Evolutionary conservation across 2,888 invertebrate species (phyloP), one percentile per base, ranked within the genome.

Genomic region (Molanna angustata): DNA sequence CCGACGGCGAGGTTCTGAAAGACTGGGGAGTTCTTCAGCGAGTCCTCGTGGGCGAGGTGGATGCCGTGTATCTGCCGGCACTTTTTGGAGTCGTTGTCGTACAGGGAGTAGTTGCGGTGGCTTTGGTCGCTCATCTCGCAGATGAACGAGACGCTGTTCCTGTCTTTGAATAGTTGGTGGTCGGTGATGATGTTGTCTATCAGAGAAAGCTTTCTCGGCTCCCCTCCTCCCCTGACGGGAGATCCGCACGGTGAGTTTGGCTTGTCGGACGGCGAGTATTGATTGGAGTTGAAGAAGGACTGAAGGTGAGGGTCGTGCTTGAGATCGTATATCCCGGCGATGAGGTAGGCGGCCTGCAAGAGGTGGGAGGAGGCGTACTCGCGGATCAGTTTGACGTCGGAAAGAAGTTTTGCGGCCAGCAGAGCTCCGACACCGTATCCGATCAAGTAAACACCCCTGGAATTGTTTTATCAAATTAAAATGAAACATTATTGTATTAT

Each of bases 401-500:
- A 66, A 45, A 85, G 69, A 58, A 85, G 64, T 64, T 72, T 72
- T 6, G 77, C 74, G 1, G 77, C 73, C 16, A 86, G 68, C 63
- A 85, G 83, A 1, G 78, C 84, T 11, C 86, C 86, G 7, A 82
- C 83, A 14, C 84, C 85, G 65, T 84, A 83, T 1, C 86, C 86
- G 55, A 76, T 73, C 1, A 81, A 64, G 68, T 75, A 76, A 39
- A 84, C 71, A 22, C 71, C 70, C 53, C 80, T 81, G 59, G 55
- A 66, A 69, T n/a, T n/a, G n/a, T n/a, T n/a, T n/a, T n/a, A n/a
- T n/a, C n/a, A n/a, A n/a, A n/a, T n/a, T n/a, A 21, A 21, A 17
- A 27, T 27, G 7, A 27, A 27, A 11, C 6, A 11, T 7, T 27
- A 27, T 7, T 7, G 6, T 27, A 27, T 27, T 7, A 7, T 7